A percentile compares a stretch with the other conserved stretches of the same genome.
phyloP scores from a whole-genome alignment of 2,113 vertebrate species.

The Forbesichthys agassizii region DNA sequence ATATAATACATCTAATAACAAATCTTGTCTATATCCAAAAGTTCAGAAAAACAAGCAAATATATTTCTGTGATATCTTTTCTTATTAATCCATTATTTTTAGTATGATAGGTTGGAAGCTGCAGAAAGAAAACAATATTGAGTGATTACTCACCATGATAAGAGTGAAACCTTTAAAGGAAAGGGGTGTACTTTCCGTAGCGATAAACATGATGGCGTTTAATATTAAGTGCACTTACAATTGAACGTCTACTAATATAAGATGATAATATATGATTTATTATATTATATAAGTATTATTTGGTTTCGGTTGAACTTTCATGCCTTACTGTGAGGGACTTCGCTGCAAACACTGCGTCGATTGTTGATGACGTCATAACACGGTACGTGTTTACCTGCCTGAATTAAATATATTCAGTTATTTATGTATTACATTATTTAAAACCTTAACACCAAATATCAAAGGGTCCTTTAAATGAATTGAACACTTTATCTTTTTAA shows the following conservation, averaged over 20 bases:
- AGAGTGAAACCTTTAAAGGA: conserved; percentile 83
- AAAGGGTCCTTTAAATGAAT: too few species aligned
- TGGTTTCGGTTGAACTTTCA: conserved; percentile 33
- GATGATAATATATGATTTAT: too few species aligned
- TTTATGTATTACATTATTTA: background rate
- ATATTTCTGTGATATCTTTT: too few species aligned
- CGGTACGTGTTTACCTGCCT: conserved; percentile 19
- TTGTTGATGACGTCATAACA: conserved; percentile 16
- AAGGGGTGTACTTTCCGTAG: conserved; percentile 53
- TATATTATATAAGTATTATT: too few species aligned
- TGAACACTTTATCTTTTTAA: background rate
- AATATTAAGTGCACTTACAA: background rate
- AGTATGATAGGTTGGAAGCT: too few species aligned
- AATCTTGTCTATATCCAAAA: too few species aligned
- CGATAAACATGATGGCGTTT: conserved; percentile 80
- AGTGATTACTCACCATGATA: conserved; percentile 81
- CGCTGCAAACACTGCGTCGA: background rate
- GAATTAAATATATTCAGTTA: conserved; percentile 7
- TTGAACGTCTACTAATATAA: background rate
- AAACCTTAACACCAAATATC: background rate
- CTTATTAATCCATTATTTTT: too few species aligned
- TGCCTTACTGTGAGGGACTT: conserved; percentile 19
- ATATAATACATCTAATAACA: too few species aligned
- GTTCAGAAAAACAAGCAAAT: too few species aligned
- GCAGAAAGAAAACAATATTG: background rate